A percentile compares a stretch with the other conserved stretches of the same genome.
phyloP scores from a whole-genome alignment of 1,140 invertebrate species.

The Rhyacophila brunnea region DNA sequence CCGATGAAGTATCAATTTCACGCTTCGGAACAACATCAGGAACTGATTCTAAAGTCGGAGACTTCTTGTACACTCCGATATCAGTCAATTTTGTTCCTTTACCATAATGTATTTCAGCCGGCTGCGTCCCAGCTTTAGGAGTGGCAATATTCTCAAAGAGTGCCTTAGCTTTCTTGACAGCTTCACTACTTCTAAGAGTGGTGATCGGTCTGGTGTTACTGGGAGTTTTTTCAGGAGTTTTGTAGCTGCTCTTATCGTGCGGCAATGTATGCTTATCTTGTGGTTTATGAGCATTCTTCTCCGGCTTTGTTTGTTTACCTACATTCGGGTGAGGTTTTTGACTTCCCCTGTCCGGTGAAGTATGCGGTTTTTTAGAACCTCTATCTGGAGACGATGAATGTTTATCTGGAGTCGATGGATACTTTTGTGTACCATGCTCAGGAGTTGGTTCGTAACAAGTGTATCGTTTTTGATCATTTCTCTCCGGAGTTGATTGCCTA shows the following conservation, averaged over 20 bases:
- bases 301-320: too few relatives aligned
- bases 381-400: background rate
- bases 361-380: background rate
- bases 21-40: conserved; percentile 36
- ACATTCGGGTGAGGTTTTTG: too few relatives aligned
- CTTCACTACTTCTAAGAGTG: conserved; percentile 56
- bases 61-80: conserved; percentile 44
- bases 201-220: conserved; percentile 42
- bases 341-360: too few relatives aligned
- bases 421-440: background rate
- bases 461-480: background rate
- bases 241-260: background rate
- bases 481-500: background rate
- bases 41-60: conserved; percentile 40
- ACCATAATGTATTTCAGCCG: conserved; percentile 35
- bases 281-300: conserved; percentile 1
- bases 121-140: conserved; percentile 35
- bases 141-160: conserved; percentile 64
- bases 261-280: background rate
- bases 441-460: background rate
- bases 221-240: conserved; percentile 37
- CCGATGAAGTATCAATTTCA: conserved; percentile 33
- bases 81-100: conserved; percentile 46
- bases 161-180: conserved; percentile 63
- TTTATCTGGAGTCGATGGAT: conserved; percentile 15